Evolutionary conservation across 2,113 vertebrate species (phyloP), one percentile per base, ranked within the genome.

Genomic region (Phrynocephalus versicolor): DNA sequence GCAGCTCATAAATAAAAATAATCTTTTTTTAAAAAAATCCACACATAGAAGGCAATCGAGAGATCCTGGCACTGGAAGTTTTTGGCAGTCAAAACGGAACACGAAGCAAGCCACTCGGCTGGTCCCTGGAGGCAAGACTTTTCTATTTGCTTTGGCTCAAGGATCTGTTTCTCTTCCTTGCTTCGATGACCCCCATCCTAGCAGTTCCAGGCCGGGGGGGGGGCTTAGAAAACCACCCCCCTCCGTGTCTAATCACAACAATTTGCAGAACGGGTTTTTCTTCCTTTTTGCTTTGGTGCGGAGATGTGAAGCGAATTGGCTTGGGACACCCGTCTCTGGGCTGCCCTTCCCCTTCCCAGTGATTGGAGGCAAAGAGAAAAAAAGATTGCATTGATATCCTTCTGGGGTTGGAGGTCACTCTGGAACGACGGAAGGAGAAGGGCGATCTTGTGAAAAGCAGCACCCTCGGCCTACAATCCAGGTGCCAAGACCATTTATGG

Each of bases 71-170:
- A 67, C 7, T 27, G 62, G 45, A n/a, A n/a, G n/a, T n/a, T n/a
- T n/a, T n/a, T n/a, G n/a, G n/a, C n/a, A n/a, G n/a, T n/a, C n/a
- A 51, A 0, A 0, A 30, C 55, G 33, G 14, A 35, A 37, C 37
- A 4, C 1, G 21, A n/a, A 77, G 62, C 67, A 9, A 16, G 51
- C 37, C 12, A 1, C 30, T 2, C 9, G 1, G 39, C 67, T 37
- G 39, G 18, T 19, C 75, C 80, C 76, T 25, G 57, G 79, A 76
- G 39, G 0, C 18, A 8, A 1, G 5, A 12, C 30, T 30, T 12
- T 35, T 13, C 21, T 58, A 8, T 74, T 30, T 74, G 13, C 71
- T 57, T 69, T 80, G 84, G 84, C 71, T 35, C 58, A 6, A n/a
- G 57, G 1, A 2, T 0, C 0, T 4, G 3, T 13, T 37, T 25